These are phyloP conservation scores for Lophotis ruficrista DNA, from an alignment of 2,113 vertebrate species.

Conservation along the genomic window DNA sequence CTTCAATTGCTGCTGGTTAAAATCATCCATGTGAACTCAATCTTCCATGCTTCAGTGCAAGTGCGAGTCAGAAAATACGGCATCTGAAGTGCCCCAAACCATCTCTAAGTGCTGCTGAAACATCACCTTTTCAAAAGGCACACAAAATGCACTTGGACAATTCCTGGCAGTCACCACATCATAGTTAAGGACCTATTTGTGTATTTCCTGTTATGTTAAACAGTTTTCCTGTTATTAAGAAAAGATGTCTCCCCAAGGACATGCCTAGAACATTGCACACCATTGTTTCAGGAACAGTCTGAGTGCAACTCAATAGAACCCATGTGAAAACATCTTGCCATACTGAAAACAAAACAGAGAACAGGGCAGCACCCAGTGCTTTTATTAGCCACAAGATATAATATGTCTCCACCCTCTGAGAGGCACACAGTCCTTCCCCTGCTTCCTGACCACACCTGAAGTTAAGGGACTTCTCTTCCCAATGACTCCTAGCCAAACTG, in stretches of 20 bases:
- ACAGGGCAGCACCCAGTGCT: neutral
- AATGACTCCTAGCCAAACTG: neutral
- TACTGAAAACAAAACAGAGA: neutral
- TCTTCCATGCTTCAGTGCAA: neutral
- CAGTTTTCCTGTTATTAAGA: conserved; percentile 15
- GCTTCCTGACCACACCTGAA: neutral
- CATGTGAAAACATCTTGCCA: neutral
- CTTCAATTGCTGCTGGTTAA: neutral
- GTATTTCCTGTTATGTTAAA: conserved; percentile 5
- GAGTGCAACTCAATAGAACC: fast-evolving
- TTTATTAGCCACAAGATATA: neutral
- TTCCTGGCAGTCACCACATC: neutral
- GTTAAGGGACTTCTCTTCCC: neutral
- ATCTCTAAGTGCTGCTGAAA: neutral
- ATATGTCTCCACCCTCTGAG: neutral
- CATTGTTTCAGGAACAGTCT: neutral
- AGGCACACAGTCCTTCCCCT: neutral
- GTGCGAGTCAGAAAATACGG: neutral
- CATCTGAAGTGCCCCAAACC: neutral
- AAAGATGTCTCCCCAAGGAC: neutral
- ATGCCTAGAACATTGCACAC: neutral
- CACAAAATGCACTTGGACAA: neutral
- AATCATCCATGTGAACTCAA: neutral
- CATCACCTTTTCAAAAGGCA: neutral
- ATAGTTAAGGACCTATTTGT: neutral